Evolutionary conservation across 2,888 invertebrate species (phyloP).

Genomic region (Creontiades dilutus): DNA sequence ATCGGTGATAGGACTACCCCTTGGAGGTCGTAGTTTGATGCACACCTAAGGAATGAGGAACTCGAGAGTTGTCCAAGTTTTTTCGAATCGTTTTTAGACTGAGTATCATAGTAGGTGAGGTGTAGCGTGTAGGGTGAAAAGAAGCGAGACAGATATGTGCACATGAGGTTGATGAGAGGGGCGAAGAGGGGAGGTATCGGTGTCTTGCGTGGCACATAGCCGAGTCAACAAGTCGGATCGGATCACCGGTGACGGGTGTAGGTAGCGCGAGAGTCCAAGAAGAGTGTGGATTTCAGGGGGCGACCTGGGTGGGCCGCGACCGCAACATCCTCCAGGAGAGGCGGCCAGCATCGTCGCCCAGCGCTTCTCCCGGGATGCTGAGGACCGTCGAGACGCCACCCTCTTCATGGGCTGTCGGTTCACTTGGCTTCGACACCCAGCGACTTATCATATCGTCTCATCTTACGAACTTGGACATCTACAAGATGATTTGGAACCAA

Average conservation of each 20-base stretch:
- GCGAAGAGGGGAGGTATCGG: background rate
- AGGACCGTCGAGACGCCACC: background rate
- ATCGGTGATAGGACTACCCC: no score
- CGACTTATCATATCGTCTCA: no score
- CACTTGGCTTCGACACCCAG: no score
- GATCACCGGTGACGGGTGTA: conserved; percentile 16
- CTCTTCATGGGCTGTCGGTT: background rate
- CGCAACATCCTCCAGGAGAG: conserved; percentile 37
- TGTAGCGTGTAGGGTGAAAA: background rate
- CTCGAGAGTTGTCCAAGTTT: background rate
- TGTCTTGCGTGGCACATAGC: conserved; percentile 23
- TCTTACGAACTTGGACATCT: no score
- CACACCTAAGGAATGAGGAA: no score
- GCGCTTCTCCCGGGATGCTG: background rate
- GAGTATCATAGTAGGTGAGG: background rate
- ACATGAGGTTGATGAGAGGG: background rate
- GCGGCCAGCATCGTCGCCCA: no score
- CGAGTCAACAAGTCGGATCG: conserved; percentile 45
- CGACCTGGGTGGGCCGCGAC: conserved; percentile 43
- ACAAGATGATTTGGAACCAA: no score
- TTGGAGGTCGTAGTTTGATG: no score
- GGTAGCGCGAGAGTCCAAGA: conserved; percentile 28
- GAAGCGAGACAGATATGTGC: background rate
- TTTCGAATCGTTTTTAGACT: background rate
- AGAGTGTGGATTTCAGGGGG: conserved; percentile 26